Evolutionary conservation across 2,888 invertebrate genomes (phyloP).

Genomic region (Cerastis rubricosa): DNA sequence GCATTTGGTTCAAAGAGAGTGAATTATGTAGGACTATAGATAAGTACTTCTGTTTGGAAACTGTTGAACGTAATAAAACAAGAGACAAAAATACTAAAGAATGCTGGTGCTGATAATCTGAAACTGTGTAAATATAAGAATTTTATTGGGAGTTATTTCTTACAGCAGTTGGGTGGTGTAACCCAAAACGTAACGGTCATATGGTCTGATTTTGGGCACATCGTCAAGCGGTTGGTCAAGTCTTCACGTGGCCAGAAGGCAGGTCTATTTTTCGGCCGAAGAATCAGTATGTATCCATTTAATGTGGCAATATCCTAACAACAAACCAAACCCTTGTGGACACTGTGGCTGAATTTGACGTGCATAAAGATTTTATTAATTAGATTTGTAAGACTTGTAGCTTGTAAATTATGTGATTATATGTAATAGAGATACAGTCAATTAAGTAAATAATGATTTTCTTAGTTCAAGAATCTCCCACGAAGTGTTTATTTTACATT

Average conservation of each 20-base stretch:
- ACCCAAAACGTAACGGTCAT: not conserved
- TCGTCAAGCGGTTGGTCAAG: not conserved
- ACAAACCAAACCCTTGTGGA: no score
- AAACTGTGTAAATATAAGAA: not conserved
- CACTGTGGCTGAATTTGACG: not conserved
- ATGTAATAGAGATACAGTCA: not conserved
- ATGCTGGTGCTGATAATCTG: not conserved
- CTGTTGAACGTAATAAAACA: not conserved
- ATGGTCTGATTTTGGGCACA: not conserved
- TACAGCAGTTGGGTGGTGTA: no score
- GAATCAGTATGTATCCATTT: not conserved
- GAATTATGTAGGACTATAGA: constrained; percentile 17
- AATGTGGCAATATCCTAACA: no score
- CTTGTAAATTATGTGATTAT: not conserved
- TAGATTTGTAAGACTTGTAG: not conserved
- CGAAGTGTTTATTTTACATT: not conserved
- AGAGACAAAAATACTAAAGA: not conserved
- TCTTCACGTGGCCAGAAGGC: not conserved
- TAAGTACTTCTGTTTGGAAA: constrained; percentile 2
- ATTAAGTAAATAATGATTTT: not conserved
- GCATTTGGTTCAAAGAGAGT: constrained; percentile 43
- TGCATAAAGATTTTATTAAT: no score
- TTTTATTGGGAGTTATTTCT: not conserved
- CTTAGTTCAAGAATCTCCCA: not conserved
- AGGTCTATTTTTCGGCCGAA: not conserved